phyloP scores from a whole-genome alignment of 2,113 vertebrate genomes.

The Corythoichthys intestinalis region DNA sequence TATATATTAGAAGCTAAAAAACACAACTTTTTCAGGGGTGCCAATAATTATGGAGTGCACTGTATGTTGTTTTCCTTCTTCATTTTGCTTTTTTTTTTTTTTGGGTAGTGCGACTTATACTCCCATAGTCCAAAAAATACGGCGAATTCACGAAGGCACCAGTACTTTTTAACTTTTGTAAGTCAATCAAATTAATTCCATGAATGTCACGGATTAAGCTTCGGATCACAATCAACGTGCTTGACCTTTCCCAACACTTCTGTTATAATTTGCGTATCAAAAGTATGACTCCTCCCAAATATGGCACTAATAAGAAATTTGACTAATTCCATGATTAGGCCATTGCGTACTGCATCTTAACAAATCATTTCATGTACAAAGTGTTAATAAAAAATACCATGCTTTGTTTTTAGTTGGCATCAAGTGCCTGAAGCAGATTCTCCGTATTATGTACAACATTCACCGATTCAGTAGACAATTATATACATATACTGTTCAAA shows the following conservation, averaged over 20 bases:
- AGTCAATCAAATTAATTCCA: neutral
- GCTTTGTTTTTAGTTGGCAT: neutral
- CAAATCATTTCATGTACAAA: neutral
- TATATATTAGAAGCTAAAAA: too few relatives aligned
- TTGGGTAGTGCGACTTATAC: too few relatives aligned
- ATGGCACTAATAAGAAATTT: conserved; percentile 14
- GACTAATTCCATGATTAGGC: neutral
- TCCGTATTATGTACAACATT: conserved; percentile 28
- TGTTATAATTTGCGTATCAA: neutral
- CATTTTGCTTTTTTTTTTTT: too few relatives aligned
- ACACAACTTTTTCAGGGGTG: too few relatives aligned
- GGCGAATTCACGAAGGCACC: neutral
- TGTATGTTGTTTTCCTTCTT: too few relatives aligned
- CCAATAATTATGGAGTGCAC: too few relatives aligned
- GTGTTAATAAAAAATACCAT: neutral
- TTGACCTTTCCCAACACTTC: neutral
- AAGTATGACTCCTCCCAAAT: neutral
- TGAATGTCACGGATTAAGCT: neutral
- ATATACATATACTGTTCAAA: conserved; percentile 37
- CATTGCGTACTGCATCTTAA: neutral
- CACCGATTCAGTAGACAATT: conserved; percentile 23
- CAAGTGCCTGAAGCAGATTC: conserved; percentile 6
- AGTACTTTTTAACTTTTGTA: neutral
- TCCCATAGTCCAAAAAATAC: too few relatives aligned
- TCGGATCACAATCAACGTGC: neutral